Evolutionary conservation across 2,888 invertebrate species (phyloP), one percentile per base, ranked within the genome.

Genomic region (Steinernema hermaphroditum): DNA sequence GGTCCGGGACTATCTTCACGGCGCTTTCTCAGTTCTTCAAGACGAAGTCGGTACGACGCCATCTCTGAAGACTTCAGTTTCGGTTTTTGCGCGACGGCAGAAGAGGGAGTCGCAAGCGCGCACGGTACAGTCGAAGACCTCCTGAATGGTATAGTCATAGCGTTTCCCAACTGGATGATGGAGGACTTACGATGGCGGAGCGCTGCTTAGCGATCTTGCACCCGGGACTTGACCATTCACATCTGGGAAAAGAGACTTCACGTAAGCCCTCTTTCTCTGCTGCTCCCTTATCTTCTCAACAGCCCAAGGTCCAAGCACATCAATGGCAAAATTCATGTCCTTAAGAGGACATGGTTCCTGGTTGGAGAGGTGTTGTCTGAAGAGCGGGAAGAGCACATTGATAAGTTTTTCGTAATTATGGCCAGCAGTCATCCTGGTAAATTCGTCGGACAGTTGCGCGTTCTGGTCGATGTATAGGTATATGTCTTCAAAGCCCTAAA

Each of bases 401-500:
- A 19, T 19, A 6, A 46, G 46, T n/a, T 46, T 46, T n/a, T 16
- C 46, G 46, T 46, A 46, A n/a, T 19, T 19, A n/a, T 19, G 16
- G 8, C 46, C 46, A 6, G 19, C 49, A 69, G 77, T 62, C 37
- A 77, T 41, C 68, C 72, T 70, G n/a, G 78, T 75, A 50, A 78
- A 77, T 9, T 75, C 69, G 2, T 32, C 29, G 41, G 27, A 49
- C 24, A 79, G 72, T 12, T 79, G 75, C 0, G 75, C 62, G 43
- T 78, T 74, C 12, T 71, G 50, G 27, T 77, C 72, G 72, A 77
- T 70, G 37, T 77, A 78, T 44, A 75, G 72, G 69, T 71, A 77
- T 1, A 77, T 32, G 24, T 77, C 75, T 22, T 78, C 75, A 0
- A 77, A 44, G 16, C 71, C 43, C 77, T 77, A 34, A 68, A 78